Conservation (phyloP, 2,888 invertebrate genomes). For the Nowickia ferox region DNA sequence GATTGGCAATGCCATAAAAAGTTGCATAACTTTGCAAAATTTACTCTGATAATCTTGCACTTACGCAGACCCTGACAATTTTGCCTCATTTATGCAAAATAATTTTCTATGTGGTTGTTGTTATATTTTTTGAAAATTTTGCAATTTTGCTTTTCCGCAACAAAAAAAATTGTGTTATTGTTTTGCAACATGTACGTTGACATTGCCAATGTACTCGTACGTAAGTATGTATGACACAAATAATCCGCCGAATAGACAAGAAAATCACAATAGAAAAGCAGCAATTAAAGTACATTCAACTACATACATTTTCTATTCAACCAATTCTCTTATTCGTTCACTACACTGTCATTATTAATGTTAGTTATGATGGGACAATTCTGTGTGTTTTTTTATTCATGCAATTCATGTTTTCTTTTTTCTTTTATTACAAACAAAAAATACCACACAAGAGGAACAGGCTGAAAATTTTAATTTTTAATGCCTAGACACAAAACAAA, state of each 20-base stretch:
- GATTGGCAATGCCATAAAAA: too few relatives aligned
- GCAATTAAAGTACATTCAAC: constrained; percentile 69
- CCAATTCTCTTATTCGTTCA: constrained; percentile 11
- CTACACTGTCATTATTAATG: constrained; percentile 35
- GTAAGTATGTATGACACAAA: background rate
- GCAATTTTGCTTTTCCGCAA: too few relatives aligned
- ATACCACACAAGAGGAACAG: constrained; percentile 33
- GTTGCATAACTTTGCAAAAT: too few relatives aligned
- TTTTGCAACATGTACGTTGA: constrained; percentile 63
- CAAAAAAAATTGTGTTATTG: too few relatives aligned
- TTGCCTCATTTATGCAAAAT: too few relatives aligned
- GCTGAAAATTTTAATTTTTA: background rate
- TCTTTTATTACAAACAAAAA: constrained; percentile 5
- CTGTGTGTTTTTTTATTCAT: background rate
- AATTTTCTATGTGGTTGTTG: too few relatives aligned
- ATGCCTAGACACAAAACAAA: constrained; percentile 7
- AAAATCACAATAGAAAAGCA: constrained; percentile 41
- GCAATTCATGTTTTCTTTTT: background rate
- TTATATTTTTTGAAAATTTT: too few relatives aligned
- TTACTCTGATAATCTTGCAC: too few relatives aligned
- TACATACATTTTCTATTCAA: background rate
- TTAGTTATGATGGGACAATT: constrained; percentile 57
- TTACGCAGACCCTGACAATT: too few relatives aligned
- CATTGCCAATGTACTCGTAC: constrained; percentile 37
- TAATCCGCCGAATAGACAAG: constrained; percentile 14